A percentile compares a stretch with the other conserved stretches of the same genome.
Evolutionary conservation across 2,888 invertebrate species (phyloP).

Genomic region (Hololepta plana): DNA sequence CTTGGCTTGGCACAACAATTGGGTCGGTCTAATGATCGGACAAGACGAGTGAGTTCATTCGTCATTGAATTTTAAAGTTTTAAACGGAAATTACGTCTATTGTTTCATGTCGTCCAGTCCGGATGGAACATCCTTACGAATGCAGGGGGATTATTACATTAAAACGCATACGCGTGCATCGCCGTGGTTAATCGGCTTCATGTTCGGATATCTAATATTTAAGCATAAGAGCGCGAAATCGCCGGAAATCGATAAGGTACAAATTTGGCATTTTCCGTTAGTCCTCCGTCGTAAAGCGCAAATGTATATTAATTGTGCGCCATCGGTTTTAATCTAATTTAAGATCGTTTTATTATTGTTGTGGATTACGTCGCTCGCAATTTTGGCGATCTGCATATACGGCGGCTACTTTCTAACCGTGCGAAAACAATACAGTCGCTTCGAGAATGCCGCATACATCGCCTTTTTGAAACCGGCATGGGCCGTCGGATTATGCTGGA

Average conservation of each 20-base stretch:
- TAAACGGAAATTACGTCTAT: too few species aligned
- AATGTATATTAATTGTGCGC: too few species aligned
- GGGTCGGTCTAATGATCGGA: too few species aligned
- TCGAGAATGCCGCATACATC: slow-evolving; percentile 16
- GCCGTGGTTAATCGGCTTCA: slow-evolving; percentile 18
- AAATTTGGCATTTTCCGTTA: too few species aligned
- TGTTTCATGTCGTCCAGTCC: too few species aligned
- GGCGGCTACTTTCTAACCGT: slow-evolving; percentile 14
- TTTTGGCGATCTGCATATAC: slow-evolving; percentile 13
- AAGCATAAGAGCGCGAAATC: neutral
- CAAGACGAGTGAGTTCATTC: too few species aligned
- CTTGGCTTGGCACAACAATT: too few species aligned
- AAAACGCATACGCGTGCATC: slow-evolving; percentile 16
- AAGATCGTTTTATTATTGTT: slow-evolving; percentile 1
- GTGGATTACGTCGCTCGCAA: slow-evolving; percentile 13
- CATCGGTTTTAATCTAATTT: too few species aligned
- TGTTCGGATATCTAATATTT: slow-evolving; percentile 14
- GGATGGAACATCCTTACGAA: too few species aligned
- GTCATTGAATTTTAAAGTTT: too few species aligned
- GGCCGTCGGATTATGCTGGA: slow-evolving; percentile 29
- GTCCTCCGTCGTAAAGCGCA: too few species aligned
- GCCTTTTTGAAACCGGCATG: slow-evolving; percentile 28
- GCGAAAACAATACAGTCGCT: slow-evolving; percentile 11
- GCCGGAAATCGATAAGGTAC: neutral
- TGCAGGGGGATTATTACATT: slow-evolving; percentile 17